Conservation (phyloP, 2,888 invertebrate species). For the Phasia obesa region DNA sequence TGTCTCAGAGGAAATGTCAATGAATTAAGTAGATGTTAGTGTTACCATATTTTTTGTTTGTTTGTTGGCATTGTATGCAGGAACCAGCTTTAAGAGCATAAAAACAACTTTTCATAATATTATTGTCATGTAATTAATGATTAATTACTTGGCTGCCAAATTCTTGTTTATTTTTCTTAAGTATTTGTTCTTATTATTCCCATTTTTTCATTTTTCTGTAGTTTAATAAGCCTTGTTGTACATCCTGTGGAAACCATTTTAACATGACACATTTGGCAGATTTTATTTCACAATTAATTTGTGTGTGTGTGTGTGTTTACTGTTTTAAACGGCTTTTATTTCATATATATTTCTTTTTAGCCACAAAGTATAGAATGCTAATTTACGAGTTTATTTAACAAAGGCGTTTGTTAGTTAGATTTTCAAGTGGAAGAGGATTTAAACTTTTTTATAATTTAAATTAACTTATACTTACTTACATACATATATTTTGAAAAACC, state of each 20-base stretch:
- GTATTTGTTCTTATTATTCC: conserved; percentile 5
- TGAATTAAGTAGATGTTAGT: conserved; percentile 6
- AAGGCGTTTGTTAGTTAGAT: conserved; percentile 29
- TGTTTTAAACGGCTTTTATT: conserved; percentile 12
- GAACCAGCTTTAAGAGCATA: conserved; percentile 1
- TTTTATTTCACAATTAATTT: conserved; percentile 66
- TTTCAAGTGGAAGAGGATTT: background rate
- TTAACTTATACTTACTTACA: background rate
- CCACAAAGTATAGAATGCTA: conserved; percentile 13
- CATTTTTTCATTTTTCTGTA: background rate
- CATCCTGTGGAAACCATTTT: conserved; percentile 63
- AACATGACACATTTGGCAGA: conserved; percentile 63
- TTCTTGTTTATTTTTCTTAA: conserved; percentile 50
- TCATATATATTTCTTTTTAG: conserved; percentile 11
- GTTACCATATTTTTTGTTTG: conserved; percentile 26
- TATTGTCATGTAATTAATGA: conserved; percentile 63
- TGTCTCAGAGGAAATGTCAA: conserved; percentile 44
- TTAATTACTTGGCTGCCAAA: conserved; percentile 66
- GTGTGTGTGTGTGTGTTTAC: too few relatives aligned
- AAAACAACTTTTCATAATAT: conserved; percentile 23
- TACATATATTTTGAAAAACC: background rate
- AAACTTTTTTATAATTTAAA: background rate
- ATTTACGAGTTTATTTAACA: conserved; percentile 34
- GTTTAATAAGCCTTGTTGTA: conserved; percentile 62
- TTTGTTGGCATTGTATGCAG: background rate